A percentile compares a stretch with the other conserved stretches of the same genome.
These are phyloP conservation scores for Hetaerina titia DNA, from an alignment of 2,888 invertebrate species.

Conservation along the genomic window DNA sequence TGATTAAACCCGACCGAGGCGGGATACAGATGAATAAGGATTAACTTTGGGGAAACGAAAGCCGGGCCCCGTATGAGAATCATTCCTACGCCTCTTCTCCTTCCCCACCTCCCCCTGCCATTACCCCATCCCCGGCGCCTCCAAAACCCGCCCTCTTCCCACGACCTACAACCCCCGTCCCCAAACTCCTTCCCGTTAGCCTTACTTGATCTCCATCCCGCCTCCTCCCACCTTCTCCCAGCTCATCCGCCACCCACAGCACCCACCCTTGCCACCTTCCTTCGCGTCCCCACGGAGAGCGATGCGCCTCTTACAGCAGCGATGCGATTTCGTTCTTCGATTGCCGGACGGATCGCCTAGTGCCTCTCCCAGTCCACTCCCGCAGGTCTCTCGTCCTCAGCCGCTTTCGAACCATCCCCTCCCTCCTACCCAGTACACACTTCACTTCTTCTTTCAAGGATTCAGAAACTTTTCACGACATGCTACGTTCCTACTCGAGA, in stretches of 20 bases:
- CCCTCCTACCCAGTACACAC: no score
- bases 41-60: conserved; percentile 69
- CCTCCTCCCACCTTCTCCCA: neutral
- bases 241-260: neutral
- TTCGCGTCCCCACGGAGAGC: neutral
- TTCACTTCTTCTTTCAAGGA: no score
- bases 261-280: neutral
- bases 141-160: conserved; percentile 4
- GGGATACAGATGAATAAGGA: conserved; percentile 71
- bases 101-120: neutral
- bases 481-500: no score
- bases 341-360: neutral
- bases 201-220: neutral
- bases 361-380: neutral
- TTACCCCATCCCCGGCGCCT: neutral
- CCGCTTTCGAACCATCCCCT: no score
- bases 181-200: conserved; percentile 18
- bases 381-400: no score
- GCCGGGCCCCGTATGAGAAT: conserved; percentile 62
- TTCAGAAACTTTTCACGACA: no score
- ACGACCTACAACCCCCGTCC: neutral
- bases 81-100: conserved; percentile 46
- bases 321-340: neutral
- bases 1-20: conserved; percentile 68
- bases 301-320: neutral